Base-by-base conservation (phyloP, 2,113 vertebrate genomes). In the Anthoscopus minutus region DNA sequence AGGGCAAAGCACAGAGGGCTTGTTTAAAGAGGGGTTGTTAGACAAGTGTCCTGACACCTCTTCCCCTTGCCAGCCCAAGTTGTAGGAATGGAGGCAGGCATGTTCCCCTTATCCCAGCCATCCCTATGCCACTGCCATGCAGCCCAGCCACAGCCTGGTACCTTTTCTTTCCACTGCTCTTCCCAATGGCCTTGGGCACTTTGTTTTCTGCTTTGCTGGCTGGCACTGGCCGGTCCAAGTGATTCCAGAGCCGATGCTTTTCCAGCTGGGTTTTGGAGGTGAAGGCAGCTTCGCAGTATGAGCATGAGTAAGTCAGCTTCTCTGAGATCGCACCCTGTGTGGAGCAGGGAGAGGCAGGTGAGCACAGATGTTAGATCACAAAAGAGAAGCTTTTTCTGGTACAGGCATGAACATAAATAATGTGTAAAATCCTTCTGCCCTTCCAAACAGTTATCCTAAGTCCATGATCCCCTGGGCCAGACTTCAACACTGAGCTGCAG, bases 241-340 rank as follows among this genome's bases (percentile, higher is more conserved):
- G 99, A 95, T 99, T 99, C 99, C 99, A 99, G 74, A 98, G 97
- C 66, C 98, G 98, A 96, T 99, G 99, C 95, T 99, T 99, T 95
- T 99, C 98, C 95, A 99, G 98, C 93, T 99, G 99, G 27, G 99
- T 98, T 97, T 99, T 99, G 83, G 99, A 99, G 88, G 98, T 98
- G 96, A 99, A 99, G 70, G 98, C 98, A 7, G 99, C 99, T 97
- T 99, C 99, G 6, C 99, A 99, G 97, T 98, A 98, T 0, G 98
- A 98, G 92, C 99, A 99, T 6, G 98, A 97, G 60, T 99, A 99
- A 16, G 98, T 98, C 97, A 98, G 97, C 97, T 98, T 99, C 98
- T 99, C 99, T 0, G 98, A 97, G 92, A 98, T 97, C 0, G 98
- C 98, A 6, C 98, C 98, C 99, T 99, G 97, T 10, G 65, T 8